These are phyloP conservation scores for Yponomeuta cagnagella DNA, from an alignment of 2,888 invertebrate species.

Conservation along the genomic window DNA sequence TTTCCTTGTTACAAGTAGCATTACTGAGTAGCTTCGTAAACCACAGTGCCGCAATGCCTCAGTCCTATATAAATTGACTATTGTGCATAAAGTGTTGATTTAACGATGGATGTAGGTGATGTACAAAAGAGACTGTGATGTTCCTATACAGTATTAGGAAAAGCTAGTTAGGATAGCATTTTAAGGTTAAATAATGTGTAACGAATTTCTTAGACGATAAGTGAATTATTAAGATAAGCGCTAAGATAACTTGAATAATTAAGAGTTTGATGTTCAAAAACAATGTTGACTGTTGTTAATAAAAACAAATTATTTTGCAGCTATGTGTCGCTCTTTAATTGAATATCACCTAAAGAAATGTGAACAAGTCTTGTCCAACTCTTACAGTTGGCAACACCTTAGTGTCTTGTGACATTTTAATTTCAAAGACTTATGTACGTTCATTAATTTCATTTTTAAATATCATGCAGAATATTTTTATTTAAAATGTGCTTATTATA, in stretches of 20 bases:
- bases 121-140: constrained; percentile 51
- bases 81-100: constrained; percentile 20
- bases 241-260: constrained; percentile 3
- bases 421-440: neutral
- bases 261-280: constrained; percentile 47
- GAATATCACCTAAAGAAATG: neutral
- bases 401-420: neutral
- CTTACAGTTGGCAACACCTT: neutral
- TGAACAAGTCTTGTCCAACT: neutral
- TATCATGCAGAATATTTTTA: neutral
- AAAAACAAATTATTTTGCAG: constrained; percentile 6
- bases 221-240: constrained; percentile 25
- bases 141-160: constrained; percentile 60
- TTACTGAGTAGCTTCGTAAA: neutral
- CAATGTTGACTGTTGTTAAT: constrained; percentile 38
- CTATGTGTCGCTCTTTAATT: neutral
- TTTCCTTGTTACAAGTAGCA: no score
- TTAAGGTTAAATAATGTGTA: neutral
- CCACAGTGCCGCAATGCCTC: neutral
- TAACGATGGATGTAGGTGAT: constrained; percentile 29
- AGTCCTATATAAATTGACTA: neutral
- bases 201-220: constrained; percentile 25
- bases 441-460: neutral
- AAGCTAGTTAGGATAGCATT: constrained; percentile 29
- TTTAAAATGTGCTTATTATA: neutral